phyloP scores from a whole-genome alignment of 2,797 vertebrate species.

The Enteromius thamalakanensis region DNA sequence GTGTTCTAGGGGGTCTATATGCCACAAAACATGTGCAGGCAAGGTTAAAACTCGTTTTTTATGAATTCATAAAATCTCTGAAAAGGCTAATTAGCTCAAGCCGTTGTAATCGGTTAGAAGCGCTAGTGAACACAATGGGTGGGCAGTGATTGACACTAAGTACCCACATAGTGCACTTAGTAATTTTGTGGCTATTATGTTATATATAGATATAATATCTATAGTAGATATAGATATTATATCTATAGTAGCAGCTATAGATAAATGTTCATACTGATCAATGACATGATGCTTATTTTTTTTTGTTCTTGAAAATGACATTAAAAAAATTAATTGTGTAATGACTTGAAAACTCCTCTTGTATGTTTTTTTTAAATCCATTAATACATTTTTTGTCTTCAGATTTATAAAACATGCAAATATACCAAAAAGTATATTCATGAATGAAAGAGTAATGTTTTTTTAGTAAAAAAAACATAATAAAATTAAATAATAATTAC shows the following conservation, averaged over 20 bases:
- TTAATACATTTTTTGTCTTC: neutral
- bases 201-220: too few species aligned
- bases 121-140: conserved; percentile 25
- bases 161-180: neutral
- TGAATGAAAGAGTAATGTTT: neutral
- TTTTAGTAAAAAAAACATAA: neutral
- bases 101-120: conserved; percentile 68
- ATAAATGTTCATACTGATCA: neutral
- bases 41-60: conserved; percentile 72
- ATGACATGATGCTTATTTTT: neutral
- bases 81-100: conserved; percentile 74
- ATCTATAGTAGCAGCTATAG: neutral
- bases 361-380: neutral
- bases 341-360: neutral
- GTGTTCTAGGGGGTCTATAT: conserved; percentile 43
- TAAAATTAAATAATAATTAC: neutral
- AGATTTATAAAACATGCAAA: neutral
- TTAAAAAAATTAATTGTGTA: neutral
- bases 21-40: conserved; percentile 64
- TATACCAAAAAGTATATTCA: neutral
- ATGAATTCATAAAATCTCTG: conserved; percentile 67
- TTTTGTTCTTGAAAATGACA: neutral
- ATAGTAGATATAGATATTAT: too few species aligned
- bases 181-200: neutral
- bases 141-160: conserved; percentile 33